Conservation (phyloP, 2,888 invertebrate genomes). For the Dicyrtoma fusca region DNA sequence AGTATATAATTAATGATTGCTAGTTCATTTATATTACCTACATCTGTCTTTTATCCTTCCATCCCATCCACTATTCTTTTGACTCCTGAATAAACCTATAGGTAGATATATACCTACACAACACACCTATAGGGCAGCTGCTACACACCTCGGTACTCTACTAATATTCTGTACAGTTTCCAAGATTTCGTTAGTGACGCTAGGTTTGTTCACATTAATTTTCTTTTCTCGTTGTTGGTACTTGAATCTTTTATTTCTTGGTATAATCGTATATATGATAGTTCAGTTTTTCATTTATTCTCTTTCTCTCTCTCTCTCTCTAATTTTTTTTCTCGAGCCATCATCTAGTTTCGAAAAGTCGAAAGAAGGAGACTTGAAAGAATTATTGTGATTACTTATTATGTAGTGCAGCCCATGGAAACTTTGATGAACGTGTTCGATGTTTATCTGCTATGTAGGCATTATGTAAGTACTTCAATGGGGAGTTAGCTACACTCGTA, state of each 20-base stretch:
- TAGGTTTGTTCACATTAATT: constrained; percentile 23
- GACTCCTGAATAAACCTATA: no score
- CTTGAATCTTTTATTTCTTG: constrained; percentile 20
- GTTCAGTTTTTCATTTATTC: no score
- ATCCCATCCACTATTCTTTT: not conserved
- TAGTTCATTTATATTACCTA: not conserved
- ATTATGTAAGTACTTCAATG: not conserved
- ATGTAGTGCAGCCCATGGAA: no score
- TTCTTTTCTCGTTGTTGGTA: constrained; percentile 4
- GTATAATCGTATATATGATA: constrained; percentile 7
- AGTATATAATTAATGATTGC: no score
- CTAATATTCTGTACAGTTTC: constrained; percentile 12
- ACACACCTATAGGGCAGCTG: no score
- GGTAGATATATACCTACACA: no score
- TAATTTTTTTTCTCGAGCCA: no score
- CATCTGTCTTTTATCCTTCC: not conserved
- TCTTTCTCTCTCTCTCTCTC: constrained; percentile 10
- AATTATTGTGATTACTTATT: not conserved
- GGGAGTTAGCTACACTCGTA: no score
- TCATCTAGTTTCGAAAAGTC: not conserved
- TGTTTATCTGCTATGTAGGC: not conserved
- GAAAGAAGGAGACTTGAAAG: not conserved
- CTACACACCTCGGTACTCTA: not conserved
- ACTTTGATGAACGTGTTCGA: not conserved
- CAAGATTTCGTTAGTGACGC: constrained; percentile 25